These are phyloP conservation scores for Yponomeuta malinellus DNA, from an alignment of 2,888 invertebrate species.

Conservation along the genomic window DNA sequence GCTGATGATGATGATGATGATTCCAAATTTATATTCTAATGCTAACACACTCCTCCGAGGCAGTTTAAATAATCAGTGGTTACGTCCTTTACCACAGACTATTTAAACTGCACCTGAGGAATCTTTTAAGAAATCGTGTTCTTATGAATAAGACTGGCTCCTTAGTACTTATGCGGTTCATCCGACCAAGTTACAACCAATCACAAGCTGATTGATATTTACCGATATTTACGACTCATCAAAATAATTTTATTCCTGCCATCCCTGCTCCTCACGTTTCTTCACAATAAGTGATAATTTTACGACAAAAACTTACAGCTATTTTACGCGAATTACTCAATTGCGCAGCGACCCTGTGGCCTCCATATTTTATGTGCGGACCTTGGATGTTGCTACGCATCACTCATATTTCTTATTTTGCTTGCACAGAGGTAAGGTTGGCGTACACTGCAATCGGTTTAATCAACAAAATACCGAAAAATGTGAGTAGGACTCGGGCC, in stretches of 20 bases:
- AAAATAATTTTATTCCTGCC: slow-evolving; percentile 8
- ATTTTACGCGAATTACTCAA: background rate
- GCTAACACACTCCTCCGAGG: no score
- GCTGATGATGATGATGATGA: no score
- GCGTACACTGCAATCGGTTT: background rate
- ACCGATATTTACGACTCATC: slow-evolving; percentile 6
- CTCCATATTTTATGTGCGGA: background rate
- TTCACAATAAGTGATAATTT: slow-evolving; percentile 13
- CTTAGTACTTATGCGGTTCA: no score
- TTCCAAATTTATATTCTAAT: no score
- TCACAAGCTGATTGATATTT: background rate
- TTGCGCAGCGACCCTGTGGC: background rate
- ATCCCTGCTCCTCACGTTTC: background rate
- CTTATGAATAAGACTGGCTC: no score
- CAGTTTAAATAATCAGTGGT: no score
- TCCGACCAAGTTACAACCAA: background rate
- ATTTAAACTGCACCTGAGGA: no score
- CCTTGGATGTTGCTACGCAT: background rate
- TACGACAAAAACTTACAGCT: background rate
- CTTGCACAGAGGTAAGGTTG: background rate
- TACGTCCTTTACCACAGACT: no score
- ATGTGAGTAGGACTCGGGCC: no score
- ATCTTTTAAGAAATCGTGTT: no score
- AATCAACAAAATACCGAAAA: background rate
- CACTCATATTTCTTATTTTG: background rate